A percentile compares a stretch with the other conserved stretches of the same genome.
Conservation (phyloP, 2,888 invertebrate genomes). For the Ennomos erosarius region DNA sequence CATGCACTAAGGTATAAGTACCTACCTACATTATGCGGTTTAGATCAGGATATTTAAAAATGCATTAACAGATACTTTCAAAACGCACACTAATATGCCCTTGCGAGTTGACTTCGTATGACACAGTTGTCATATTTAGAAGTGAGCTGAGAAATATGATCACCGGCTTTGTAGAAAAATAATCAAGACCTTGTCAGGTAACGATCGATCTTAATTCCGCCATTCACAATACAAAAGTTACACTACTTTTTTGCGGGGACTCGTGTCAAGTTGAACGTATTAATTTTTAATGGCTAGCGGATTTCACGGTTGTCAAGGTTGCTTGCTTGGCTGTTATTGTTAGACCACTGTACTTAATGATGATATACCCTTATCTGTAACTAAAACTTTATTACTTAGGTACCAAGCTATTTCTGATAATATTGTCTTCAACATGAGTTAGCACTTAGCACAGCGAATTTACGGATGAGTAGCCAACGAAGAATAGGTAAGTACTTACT, state of each 20-base stretch:
- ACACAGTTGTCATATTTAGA: slow-evolving; percentile 34
- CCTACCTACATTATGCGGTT: no score
- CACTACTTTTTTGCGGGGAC: slow-evolving; percentile 46
- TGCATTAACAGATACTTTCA: slow-evolving; percentile 1
- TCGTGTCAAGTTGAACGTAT: slow-evolving; percentile 31
- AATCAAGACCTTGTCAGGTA: slow-evolving; percentile 38
- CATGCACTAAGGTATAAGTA: no score
- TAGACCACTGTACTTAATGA: slow-evolving; percentile 35
- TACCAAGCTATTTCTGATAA: no score
- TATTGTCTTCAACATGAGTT: no score
- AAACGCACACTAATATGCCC: slow-evolving; percentile 35
- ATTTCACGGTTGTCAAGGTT: slow-evolving; percentile 52
- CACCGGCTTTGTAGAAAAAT: slow-evolving; percentile 49
- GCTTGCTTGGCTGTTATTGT: slow-evolving; percentile 35
- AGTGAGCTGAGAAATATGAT: slow-evolving; percentile 48
- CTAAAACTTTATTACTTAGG: neutral
- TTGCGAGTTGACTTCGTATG: slow-evolving; percentile 33
- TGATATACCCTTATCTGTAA: slow-evolving; percentile 27
- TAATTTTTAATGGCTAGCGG: slow-evolving; percentile 35
- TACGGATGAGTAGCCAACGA: no score
- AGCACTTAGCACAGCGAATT: no score
- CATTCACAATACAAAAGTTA: slow-evolving; percentile 70
- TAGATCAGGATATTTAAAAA: no score
- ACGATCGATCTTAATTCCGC: slow-evolving; percentile 66
- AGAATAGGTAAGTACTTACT: no score